These are phyloP conservation scores for Heliothis virescens DNA, from an alignment of 1,140 invertebrate species.

Conservation along the genomic window DNA sequence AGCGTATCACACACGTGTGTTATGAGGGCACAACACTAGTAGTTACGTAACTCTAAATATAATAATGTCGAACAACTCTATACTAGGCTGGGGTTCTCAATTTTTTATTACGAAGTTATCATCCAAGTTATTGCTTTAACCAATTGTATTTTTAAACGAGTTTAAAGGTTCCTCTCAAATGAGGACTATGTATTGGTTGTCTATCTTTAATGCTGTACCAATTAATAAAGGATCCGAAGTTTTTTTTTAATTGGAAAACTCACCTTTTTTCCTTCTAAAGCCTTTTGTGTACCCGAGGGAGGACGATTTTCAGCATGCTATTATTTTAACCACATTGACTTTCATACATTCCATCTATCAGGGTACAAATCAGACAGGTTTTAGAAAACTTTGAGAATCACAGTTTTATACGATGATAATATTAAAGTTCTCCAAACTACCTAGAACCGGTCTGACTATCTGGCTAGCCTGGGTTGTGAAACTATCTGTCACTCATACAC, in stretches of 20 bases:
- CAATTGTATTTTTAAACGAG: not conserved
- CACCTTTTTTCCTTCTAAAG: too few relatives aligned
- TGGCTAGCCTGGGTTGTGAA: slow-evolving; percentile 4
- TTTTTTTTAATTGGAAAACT: too few relatives aligned
- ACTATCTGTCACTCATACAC: slow-evolving; percentile 5
- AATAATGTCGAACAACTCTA: not conserved
- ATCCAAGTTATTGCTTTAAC: not conserved
- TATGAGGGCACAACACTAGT: slow-evolving; percentile 20
- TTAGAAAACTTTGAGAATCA: not conserved
- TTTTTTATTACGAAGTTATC: not conserved
- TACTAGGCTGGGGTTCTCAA: not conserved
- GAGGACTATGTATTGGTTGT: too few relatives aligned
- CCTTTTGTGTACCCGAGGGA: too few relatives aligned
- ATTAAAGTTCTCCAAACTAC: not conserved
- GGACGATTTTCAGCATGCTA: too few relatives aligned
- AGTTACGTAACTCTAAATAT: slow-evolving; percentile 8
- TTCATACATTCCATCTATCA: too few relatives aligned
- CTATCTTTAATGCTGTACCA: too few relatives aligned
- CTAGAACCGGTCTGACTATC: slow-evolving; percentile 19
- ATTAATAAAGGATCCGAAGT: too few relatives aligned
- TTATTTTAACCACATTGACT: too few relatives aligned
- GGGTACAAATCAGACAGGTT: too few relatives aligned
- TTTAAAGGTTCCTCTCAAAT: too few relatives aligned
- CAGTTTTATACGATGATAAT: not conserved
- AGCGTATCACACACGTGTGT: slow-evolving; percentile 18